Evolutionary conservation across 2,113 vertebrate species (phyloP), one percentile per base, ranked within the genome.

Genomic region (Peromyscus polionotus): DNA sequence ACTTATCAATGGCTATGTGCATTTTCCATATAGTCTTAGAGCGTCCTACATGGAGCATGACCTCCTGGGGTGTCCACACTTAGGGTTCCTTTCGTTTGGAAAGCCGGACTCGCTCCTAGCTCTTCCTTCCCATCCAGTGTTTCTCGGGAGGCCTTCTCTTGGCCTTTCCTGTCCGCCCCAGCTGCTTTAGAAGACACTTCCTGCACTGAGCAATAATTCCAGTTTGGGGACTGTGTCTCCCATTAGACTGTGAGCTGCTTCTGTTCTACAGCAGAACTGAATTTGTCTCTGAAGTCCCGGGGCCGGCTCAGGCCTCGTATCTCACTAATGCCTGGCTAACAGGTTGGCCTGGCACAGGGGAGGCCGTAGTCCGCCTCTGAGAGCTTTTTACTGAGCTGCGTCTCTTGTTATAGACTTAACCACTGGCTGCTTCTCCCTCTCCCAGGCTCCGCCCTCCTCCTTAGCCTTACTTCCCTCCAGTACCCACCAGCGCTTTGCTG

Each of bases 321-420:
- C 36, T 79, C 51, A 59, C 0, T 0, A 63, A 80, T 0, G 8
- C 31, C 59, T 19, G 33, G 42, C 19, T 8, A 54, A 0, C 1
- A 10, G 22, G 17, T 31, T 73, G 39, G 80, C 12, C 42, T 42
- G 42, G 1, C 1, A 1, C 7, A n/a, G 36, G 31, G 65, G 75
- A 70, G 12, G 59, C 45, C 51, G 12, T 72, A 77, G 42, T 20
- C 26, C 51, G 77, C 36, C 77, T 83, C 73, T 1, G 7, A 83
- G 45, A 95, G 45, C 10, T 39, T 51, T 87, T n/a, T 0, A 57
- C 59, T 26, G n/a, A 72, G 68, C 57, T n/a, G 20, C 2, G 24
- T 7, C 5, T 67, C 76, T 14, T 8, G 14, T 51, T 42, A 36
- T 0, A 42, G 85, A 59, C 73, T n/a, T 54, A 59, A 65, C 4